These are phyloP conservation scores for Nomada ruficornis DNA, from an alignment of 2,888 invertebrate genomes.

Conservation along the genomic window DNA sequence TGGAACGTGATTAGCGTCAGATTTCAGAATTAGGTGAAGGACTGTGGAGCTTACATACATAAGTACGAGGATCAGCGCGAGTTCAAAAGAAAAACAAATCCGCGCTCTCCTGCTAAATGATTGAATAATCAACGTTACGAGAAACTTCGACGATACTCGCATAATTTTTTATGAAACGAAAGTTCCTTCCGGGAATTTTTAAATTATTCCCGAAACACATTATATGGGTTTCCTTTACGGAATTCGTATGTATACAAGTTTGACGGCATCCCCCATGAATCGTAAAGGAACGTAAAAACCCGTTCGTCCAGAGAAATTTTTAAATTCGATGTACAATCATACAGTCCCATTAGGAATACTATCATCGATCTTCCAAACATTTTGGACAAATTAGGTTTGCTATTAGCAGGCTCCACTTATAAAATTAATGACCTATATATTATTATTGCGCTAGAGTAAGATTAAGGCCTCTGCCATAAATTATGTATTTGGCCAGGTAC, in stretches of 20 bases:
- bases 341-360: conserved; percentile 19
- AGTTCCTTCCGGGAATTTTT: not conserved
- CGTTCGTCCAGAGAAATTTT: conserved; percentile 14
- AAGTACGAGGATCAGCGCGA: conserved; percentile 5
- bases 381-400: not conserved
- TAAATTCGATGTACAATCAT: not conserved
- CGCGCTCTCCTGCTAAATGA: not conserved
- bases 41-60: not conserved
- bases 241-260: not conserved
- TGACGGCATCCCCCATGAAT: not conserved
- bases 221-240: not conserved
- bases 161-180: not conserved
- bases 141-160: not conserved
- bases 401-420: not conserved
- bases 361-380: not conserved
- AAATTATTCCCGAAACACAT: not conserved
- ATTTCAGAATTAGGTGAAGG: conserved; percentile 46
- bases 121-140: conserved; percentile 19
- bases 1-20: not conserved
- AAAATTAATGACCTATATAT: conserved; percentile 2
- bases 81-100: conserved; percentile 13
- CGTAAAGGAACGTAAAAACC: not conserved
- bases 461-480: conserved; percentile 32
- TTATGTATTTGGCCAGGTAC: conserved; percentile 30
- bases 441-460: not conserved